Conservation (phyloP, 1,140 invertebrate species). For the Drosophila parabipectinata region DNA sequence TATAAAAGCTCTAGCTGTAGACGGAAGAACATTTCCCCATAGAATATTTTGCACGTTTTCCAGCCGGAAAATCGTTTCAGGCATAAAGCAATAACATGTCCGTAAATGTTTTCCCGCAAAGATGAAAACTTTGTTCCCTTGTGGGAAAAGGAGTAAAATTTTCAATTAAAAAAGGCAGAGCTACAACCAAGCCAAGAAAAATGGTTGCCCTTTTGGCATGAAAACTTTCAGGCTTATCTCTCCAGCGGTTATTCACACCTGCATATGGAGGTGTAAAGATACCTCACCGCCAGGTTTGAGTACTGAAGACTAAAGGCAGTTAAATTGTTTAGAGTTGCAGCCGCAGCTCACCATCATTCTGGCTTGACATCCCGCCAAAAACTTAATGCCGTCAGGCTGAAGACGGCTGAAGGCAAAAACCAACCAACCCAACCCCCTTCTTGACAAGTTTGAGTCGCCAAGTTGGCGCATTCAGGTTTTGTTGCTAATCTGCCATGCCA, state of each 20-base stretch:
- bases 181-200: neutral
- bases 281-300: neutral
- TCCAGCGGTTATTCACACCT: slow-evolving; percentile 76
- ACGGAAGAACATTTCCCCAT: slow-evolving; percentile 39
- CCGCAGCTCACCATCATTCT: slow-evolving; percentile 17
- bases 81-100: slow-evolving; percentile 5
- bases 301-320: neutral
- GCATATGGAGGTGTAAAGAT: slow-evolving; percentile 26
- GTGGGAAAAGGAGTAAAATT: slow-evolving; percentile 22
- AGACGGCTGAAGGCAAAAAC: neutral
- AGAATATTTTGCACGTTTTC: slow-evolving; percentile 47
- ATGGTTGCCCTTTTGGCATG: slow-evolving; percentile 4
- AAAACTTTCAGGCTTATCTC: slow-evolving; percentile 33
- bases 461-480: slow-evolving; percentile 30
- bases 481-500: slow-evolving; percentile 53
- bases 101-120: slow-evolving; percentile 10
- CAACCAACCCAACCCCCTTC: neutral
- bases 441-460: slow-evolving; percentile 39
- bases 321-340: slow-evolving; percentile 17
- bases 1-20: slow-evolving; percentile 11
- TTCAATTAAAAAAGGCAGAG: slow-evolving; percentile 34
- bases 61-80: slow-evolving; percentile 45
- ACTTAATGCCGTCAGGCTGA: slow-evolving; percentile 33
- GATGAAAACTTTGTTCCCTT: slow-evolving; percentile 18
- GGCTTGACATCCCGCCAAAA: slow-evolving; percentile 43